Percentiles rank a stretch among this genome's conserved stretches.
These are phyloP conservation scores for Habropoda laboriosa DNA, from an alignment of 1,140 invertebrate genomes.

Conservation along the genomic window DNA sequence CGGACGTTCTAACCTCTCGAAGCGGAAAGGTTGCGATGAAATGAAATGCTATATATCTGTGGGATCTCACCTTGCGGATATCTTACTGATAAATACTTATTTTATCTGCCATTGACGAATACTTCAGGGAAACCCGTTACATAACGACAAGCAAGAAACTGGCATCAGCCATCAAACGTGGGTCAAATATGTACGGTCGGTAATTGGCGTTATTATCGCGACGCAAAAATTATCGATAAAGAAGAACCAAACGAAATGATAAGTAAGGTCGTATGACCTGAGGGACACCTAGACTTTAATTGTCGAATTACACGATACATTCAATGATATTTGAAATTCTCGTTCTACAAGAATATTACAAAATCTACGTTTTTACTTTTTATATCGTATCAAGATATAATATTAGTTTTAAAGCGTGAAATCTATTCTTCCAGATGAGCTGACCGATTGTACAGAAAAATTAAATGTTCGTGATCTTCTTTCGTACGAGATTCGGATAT, in stretches of 20 bases:
- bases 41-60: constrained; percentile 31
- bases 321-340: too few species aligned
- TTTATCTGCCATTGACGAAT: constrained; percentile 23
- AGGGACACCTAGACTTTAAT: too few species aligned
- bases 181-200: neutral
- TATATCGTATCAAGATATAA: neutral
- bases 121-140: neutral
- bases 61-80: constrained; percentile 48
- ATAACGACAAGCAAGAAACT: constrained; percentile 8
- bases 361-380: too few species aligned
- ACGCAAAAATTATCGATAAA: neutral
- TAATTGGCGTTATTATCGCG: neutral
- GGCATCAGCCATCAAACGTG: neutral
- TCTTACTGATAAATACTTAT: constrained; percentile 40
- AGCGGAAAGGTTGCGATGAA: constrained; percentile 56
- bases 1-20: constrained; percentile 51
- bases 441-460: neutral
- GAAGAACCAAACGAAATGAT: neutral
- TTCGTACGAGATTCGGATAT: neutral
- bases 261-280: neutral
- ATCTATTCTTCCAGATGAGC: neutral
- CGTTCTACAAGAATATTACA: too few species aligned
- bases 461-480: neutral
- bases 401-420: neutral
- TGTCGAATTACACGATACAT: too few species aligned